Percentiles rank a stretch among this genome's conserved stretches.
phyloP scores from a whole-genome alignment of 2,113 vertebrate species.

The Ardeotis arabs region DNA sequence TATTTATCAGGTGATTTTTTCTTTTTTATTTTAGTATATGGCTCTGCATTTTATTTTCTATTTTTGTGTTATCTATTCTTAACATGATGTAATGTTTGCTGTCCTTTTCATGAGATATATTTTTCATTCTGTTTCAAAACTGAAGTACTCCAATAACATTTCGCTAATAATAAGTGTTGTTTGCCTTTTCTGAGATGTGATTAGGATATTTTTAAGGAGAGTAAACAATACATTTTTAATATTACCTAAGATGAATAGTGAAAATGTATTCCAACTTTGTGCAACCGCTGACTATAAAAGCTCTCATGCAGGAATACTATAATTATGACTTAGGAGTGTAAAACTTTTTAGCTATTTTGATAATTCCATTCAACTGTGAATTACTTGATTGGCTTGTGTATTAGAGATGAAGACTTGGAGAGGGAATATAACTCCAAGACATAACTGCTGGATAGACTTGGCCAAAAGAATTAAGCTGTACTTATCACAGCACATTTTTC shows the following conservation, averaged over 20 bases:
- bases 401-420: background rate
- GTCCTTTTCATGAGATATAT: background rate
- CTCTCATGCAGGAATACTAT: background rate
- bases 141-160: background rate
- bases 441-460: background rate
- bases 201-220: background rate
- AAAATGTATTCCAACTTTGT: background rate
- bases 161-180: background rate
- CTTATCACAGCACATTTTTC: background rate
- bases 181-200: background rate
- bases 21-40: background rate
- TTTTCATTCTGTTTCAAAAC: background rate
- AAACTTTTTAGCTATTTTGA: background rate
- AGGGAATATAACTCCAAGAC: background rate
- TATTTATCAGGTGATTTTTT: background rate
- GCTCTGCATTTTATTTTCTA: background rate
- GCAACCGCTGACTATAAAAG: background rate
- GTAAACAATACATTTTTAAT: background rate
- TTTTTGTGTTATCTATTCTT: background rate
- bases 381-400: background rate
- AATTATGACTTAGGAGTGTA: background rate
- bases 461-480: background rate
- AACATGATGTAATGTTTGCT: background rate
- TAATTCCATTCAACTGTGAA: background rate
- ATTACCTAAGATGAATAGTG: background rate